Evolutionary conservation across 2,888 invertebrate genomes (phyloP), one percentile per base, ranked within the genome.

Genomic region (Heliconius ethilla): DNA sequence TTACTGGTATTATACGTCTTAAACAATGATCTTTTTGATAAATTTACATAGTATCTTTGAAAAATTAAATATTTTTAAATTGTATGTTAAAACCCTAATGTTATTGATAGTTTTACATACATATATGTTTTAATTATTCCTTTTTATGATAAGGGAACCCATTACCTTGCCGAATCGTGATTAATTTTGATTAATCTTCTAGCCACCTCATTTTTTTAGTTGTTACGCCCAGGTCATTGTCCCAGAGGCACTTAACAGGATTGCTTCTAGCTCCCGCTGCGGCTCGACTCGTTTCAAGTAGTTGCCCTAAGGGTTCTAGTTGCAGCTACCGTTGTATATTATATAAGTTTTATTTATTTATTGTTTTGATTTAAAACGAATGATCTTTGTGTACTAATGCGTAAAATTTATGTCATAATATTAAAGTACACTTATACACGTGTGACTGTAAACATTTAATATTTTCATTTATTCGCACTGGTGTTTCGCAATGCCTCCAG

Each of bases 171-270:
- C 51, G n/a, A 37, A n/a, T 25, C 25, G 67, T 29, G 59, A 76
- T 73, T 33, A 37, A 29, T 29, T 62, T 75, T 59, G 75, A 78
- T 66, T 70, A 76, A 76, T 78, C 45, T 45, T 66, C 67, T 66
- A n/a, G 9, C 55, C 66, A 73, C 77, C 59, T 72, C 66, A 67
- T 62, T 75, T 72, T 37, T 78, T 79, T 76, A 69, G 25, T 78
- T 75, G 78, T 80, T 77, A 74, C 75, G 55, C 40, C 45, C 75
- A 67, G 82, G 82, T 82, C 82, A 70, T 75, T 81, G 81, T 78
- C 77, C 81, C 76, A 75, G 70, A 40, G 70, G 77, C 81, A 81
- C 79, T 81, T 82, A 81, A 82, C 81, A 72, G 81, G 82, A 83
- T 82, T 82, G 80, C 80, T 75, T 70, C 77, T 78, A 72, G 74